Conservation (phyloP, 2,797 vertebrate species). For the Gambelia wislizenii region DNA sequence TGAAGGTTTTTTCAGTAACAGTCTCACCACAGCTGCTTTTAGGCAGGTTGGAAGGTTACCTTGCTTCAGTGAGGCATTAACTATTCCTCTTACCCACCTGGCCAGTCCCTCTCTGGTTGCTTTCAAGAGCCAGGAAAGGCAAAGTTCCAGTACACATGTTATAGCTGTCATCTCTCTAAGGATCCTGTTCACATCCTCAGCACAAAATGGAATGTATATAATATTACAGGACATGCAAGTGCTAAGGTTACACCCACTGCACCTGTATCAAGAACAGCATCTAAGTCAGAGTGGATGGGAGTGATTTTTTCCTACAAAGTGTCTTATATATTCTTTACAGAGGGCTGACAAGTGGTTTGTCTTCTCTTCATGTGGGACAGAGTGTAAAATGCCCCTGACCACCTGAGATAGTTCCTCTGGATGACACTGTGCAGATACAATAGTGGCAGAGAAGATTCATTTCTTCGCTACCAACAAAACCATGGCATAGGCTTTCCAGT, state of each 20-base stretch:
- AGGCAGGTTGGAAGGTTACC: background rate
- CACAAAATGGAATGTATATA: background rate
- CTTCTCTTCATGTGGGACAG: background rate
- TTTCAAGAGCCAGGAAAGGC: too few relatives aligned
- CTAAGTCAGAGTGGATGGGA: too few relatives aligned
- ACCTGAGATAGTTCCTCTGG: too few relatives aligned
- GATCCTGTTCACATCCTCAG: background rate
- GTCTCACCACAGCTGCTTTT: too few relatives aligned
- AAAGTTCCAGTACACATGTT: too few relatives aligned
- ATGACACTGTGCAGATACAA: too few relatives aligned
- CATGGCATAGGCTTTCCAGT: background rate
- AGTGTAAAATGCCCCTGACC: too few relatives aligned
- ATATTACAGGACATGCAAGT: background rate
- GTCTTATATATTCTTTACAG: background rate
- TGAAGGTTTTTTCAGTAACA: too few relatives aligned
- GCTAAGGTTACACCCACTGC: too few relatives aligned
- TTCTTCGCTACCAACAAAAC: background rate
- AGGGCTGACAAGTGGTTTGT: background rate
- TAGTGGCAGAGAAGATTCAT: background rate
- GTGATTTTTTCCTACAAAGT: background rate
- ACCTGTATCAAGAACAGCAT: too few relatives aligned
- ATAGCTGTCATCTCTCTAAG: too few relatives aligned
- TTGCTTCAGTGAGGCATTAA: background rate
- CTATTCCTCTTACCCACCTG: background rate
- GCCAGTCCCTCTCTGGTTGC: too few relatives aligned